Evolutionary conservation across 2,888 invertebrate species (phyloP), one percentile per base, ranked within the genome.

Genomic region (Cistogaster globosa): DNA sequence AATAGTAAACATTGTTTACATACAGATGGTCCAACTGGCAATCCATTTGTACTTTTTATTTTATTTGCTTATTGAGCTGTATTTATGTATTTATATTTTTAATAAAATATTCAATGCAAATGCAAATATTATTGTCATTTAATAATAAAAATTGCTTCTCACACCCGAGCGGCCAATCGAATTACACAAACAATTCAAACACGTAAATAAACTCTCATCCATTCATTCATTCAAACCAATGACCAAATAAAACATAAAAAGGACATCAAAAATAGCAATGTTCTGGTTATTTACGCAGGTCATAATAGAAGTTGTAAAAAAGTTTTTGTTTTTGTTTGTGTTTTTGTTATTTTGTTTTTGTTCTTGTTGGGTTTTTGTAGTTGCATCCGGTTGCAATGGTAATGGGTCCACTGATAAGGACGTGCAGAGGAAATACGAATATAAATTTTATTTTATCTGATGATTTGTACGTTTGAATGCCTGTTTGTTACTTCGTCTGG

Each of bases 401-500:
- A 75, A 78, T 75, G 85, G 85, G 85, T 82, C 77, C 74, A 80
- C 55, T 86, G 85, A 84, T 87, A 87, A 84, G 78, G 74, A 83
- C 86, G 83, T 83, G 80, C 80, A 83, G 77, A 79, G 90, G 91
- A 91, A 89, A 91, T 90, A 88, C 89, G 91, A 90, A 91, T 91
- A 90, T 90, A 90, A 90, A 90, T 90, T 90, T 89, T 83, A 87
- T 88, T 87, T 90, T 90, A 90, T 91, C 90, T 91, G 91, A 90
- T 90, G 88, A 89, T 84, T 81, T 84, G 78, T 67, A 72, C 60
- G 60, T 58, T 32, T 57, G 14, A 18, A n/a, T 77, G 32, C 32
- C 62, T 62, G 74, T 76, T 63, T 53, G 60, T 62, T 53, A n/a
- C 14, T 63, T 32, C 32, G 1, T 60, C 18, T 58, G 68, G 26